Evolutionary conservation across 2,797 vertebrate genomes (phyloP), one percentile per base, ranked within the genome.

Genomic region (Trachurus trachurus): DNA sequence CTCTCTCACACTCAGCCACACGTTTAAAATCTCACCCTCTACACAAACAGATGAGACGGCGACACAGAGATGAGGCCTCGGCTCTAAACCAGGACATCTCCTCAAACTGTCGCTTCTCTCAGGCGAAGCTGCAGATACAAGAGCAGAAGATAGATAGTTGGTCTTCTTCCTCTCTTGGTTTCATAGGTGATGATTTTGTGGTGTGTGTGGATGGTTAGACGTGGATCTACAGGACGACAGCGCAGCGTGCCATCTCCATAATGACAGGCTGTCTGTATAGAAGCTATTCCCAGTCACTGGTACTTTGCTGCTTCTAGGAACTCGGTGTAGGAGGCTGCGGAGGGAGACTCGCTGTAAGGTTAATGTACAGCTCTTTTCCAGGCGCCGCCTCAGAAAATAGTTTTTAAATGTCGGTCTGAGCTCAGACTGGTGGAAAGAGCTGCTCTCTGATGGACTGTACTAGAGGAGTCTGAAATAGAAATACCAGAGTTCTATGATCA

Each of bases 281-380:
- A 83, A 83, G 66, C 92, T 94, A 93, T 94, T 93, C 90, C 67
- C 17, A 87, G 87, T 88, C 85, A 78, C 88, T 91, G 90, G 76
- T 88, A 89, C 90, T 93, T 90, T 37, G 64, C 65, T 82, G 70
- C 77, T 88, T 87, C 84, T 42, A 89, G 84, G 88, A 89, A 84
- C 78, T 80, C 60, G 1, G 66, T 77, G 83, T 60, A 76, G 88
- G 80, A 87, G 85, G 87, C 70, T 1, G 74, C 22, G 58, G 86
- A 3, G 26, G 26, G 26, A 66, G 79, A 37, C 58, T 81, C 88
- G 88, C 84, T 86, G 86, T 61, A 64, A 71, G 60, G 57, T 71
- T 73, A 76, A 84, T 83, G 80, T 80, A 82, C 60, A 82, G 84
- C 34, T 76, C 53, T 78, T 85, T 79, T 87, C 82, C 83, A 89